Conservation (phyloP, 2,888 invertebrate genomes). For the Phasia obesa region DNA sequence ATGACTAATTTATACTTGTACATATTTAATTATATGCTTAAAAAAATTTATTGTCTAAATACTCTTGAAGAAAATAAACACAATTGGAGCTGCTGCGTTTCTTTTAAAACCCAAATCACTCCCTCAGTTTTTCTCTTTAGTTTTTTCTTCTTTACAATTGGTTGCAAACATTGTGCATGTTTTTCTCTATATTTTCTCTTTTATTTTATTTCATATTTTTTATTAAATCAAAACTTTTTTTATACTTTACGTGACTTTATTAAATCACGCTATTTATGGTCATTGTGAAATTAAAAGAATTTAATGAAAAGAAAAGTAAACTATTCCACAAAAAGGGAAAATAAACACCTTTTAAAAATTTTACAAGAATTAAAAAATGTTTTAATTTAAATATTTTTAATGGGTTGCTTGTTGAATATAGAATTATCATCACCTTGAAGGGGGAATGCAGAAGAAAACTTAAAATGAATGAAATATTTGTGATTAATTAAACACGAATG, state of each 20-base stretch:
- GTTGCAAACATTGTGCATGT: conserved; percentile 31
- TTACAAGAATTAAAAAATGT: not conserved
- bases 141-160: conserved; percentile 29
- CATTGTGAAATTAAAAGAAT: conserved; percentile 34
- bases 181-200: conserved; percentile 22
- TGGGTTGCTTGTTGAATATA: not conserved
- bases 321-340: conserved; percentile 13
- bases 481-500: no score
- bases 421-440: not conserved
- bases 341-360: conserved; percentile 9
- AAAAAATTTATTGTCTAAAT: no score
- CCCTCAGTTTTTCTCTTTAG: not conserved
- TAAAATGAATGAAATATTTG: no score
- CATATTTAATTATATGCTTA: no score
- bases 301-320: not conserved
- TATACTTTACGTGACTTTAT: conserved; percentile 64
- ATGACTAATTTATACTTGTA: no score
- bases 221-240: conserved; percentile 21
- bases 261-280: conserved; percentile 63
- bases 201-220: conserved; percentile 31
- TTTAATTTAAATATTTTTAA: conserved; percentile 6
- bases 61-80: not conserved
- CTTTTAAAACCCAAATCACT: not conserved
- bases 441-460: no score
- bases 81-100: not conserved